phyloP scores from a whole-genome alignment of 35 echinoderm and acorn worm species.

The Apostichopus japonicus region DNA sequence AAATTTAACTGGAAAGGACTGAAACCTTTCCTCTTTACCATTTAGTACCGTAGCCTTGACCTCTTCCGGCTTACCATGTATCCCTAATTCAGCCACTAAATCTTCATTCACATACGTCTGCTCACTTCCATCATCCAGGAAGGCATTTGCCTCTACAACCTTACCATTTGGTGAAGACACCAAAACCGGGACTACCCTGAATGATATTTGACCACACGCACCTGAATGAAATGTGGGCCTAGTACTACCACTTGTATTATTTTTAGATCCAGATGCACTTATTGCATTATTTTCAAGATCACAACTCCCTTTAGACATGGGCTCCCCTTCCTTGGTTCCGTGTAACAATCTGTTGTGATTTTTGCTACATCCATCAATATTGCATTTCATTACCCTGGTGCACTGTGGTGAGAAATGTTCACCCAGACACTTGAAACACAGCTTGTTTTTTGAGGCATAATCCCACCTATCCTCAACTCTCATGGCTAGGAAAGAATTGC shows the following conservation, averaged over 20 bases:
- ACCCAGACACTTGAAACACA: constrained; percentile 32
- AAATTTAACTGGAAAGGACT: constrained; percentile 15
- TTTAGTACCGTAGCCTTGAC: constrained; percentile 4
- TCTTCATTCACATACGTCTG: constrained; percentile 39
- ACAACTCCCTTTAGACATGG: neutral
- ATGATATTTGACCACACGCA: neutral
- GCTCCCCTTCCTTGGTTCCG: constrained; percentile 43
- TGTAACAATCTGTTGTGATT: constrained; percentile 52
- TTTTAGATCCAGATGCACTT: neutral
- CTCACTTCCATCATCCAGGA: constrained; percentile 35
- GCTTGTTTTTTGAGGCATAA: constrained; percentile 27
- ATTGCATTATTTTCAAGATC: neutral
- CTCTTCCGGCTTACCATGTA: constrained; percentile 2
- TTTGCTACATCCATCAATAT: constrained; percentile 42
- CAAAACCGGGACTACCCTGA: constrained; percentile 1
- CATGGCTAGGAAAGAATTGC: constrained; percentile 24
- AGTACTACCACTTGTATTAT: neutral
- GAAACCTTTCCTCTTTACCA: constrained; percentile 50
- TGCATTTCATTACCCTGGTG: neutral
- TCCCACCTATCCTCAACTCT: constrained; percentile 44
- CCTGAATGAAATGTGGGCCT: constrained; percentile 24
- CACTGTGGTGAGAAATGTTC: neutral
- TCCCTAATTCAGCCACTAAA: neutral
- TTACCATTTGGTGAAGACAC: neutral
- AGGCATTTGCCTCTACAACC: constrained; percentile 38